A percentile compares a stretch with the other conserved stretches of the same genome.
phyloP scores from a whole-genome alignment of 1,140 invertebrate species.

The Cotesia glomerata region DNA sequence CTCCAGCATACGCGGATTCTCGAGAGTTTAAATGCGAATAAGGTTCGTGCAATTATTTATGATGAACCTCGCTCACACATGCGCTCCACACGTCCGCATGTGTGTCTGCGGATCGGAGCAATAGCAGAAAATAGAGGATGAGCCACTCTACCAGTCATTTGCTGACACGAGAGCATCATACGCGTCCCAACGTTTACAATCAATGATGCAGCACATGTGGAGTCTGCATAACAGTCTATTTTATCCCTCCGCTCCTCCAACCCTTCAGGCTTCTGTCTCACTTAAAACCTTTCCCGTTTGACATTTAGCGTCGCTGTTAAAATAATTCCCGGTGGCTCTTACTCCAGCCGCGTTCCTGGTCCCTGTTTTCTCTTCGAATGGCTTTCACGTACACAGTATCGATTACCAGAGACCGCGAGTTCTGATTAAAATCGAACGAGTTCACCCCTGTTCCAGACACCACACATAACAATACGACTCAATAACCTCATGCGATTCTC shows the following conservation, averaged over 20 bases:
- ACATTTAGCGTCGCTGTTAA: background rate
- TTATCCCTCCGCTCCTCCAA: background rate
- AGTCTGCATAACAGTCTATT: background rate
- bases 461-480: conserved; percentile 5
- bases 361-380: conserved; percentile 21
- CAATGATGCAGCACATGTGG: conserved; percentile 23
- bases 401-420: conserved; percentile 21
- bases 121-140: background rate
- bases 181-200: conserved; percentile 32
- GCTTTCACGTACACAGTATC: conserved; percentile 18
- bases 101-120: conserved; percentile 1
- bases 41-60: conserved; percentile 35
- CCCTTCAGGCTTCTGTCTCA: background rate
- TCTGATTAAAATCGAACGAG: conserved; percentile 26
- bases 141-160: conserved; percentile 15
- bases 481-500: background rate
- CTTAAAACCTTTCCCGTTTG: background rate
- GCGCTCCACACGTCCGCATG: too few relatives aligned
- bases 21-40: conserved; percentile 33
- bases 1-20: background rate
- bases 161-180: conserved; percentile 33
- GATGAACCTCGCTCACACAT: conserved; percentile 23
- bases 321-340: background rate
- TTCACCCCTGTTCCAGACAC: conserved; percentile 17
- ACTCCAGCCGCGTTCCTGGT: background rate